Evolutionary conservation across 2,797 vertebrate species (phyloP).

Genomic region (Bryconaethiops microstoma): DNA sequence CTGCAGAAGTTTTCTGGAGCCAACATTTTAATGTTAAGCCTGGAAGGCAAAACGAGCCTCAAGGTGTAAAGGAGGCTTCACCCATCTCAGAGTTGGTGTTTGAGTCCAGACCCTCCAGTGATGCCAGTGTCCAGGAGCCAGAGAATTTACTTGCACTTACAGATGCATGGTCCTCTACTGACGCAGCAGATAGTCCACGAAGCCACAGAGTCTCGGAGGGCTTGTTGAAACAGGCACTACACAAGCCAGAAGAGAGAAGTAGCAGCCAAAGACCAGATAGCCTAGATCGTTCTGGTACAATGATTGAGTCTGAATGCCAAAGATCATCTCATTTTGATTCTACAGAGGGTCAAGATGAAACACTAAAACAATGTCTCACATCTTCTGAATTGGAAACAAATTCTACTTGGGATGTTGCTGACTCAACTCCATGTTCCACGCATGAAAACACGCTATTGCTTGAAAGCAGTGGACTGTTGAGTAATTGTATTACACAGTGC

Average conservation of each 20-base stretch:
- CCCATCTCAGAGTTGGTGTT: not conserved
- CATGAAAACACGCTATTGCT: conserved; percentile 7
- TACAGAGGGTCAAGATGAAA: conserved; percentile 55
- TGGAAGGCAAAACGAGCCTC: conserved; percentile 46
- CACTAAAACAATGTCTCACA: conserved; percentile 50
- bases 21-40: conserved; percentile 64
- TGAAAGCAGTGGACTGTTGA: conserved; percentile 9
- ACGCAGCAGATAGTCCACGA: conserved; percentile 72
- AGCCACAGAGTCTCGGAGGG: conserved; percentile 54
- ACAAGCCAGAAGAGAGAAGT: conserved; percentile 59
- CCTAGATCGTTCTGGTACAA: conserved; percentile 61
- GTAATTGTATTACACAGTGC: not conserved
- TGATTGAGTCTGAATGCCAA: conserved; percentile 47
- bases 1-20: conserved; percentile 81
- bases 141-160: conserved; percentile 71
- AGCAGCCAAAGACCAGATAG: conserved; percentile 66
- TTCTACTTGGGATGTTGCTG: conserved; percentile 1
- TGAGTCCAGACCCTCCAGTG: conserved; percentile 58
- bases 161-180: conserved; percentile 82
- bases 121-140: conserved; percentile 66
- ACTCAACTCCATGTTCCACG: conserved; percentile 22
- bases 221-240: conserved; percentile 48
- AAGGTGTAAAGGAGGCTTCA: conserved; percentile 8
- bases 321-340: conserved; percentile 56
- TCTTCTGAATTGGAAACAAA: conserved; percentile 39